Evolutionary conservation across 2,113 vertebrate species (phyloP).

Genomic region (Neopipo cinnamomea): DNA sequence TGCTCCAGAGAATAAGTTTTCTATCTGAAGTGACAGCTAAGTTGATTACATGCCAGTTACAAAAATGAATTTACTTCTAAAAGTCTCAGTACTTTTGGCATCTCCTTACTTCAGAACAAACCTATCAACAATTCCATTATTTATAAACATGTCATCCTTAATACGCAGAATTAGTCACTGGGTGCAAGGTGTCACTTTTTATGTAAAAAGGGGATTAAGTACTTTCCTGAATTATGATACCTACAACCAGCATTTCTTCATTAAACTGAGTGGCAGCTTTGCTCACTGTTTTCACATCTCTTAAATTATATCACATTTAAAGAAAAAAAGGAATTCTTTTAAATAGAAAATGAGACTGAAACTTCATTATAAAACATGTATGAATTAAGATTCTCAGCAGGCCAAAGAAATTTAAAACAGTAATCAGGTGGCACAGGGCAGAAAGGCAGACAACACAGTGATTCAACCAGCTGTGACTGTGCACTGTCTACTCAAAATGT

Average conservation of each 20-base stretch:
- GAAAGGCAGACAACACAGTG: not conserved
- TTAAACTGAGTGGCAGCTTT: not conserved
- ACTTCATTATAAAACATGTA: not conserved
- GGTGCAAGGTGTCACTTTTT: constrained; percentile 68
- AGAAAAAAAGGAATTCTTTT: not conserved
- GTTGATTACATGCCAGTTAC: constrained; percentile 81
- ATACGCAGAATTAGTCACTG: constrained; percentile 73
- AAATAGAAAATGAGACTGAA: not conserved
- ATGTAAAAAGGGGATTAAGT: constrained; percentile 61
- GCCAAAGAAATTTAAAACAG: not conserved
- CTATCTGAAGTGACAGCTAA: constrained; percentile 76
- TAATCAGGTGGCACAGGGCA: not conserved
- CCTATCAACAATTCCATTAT: constrained; percentile 73
- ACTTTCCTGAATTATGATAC: constrained; percentile 40
- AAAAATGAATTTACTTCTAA: constrained; percentile 78
- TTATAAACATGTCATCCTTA: constrained; percentile 80
- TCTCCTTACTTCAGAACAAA: constrained; percentile 68
- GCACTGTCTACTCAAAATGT: not conserved
- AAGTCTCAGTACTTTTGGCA: constrained; percentile 70
- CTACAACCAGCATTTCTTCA: not conserved
- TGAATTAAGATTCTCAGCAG: not conserved
- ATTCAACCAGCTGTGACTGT: not conserved
- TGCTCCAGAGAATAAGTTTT: constrained; percentile 76
- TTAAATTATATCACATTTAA: not conserved
- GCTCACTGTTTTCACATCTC: not conserved